Evolutionary conservation across 2,888 invertebrate genomes (phyloP).

Genomic region (Eurois occulta): DNA sequence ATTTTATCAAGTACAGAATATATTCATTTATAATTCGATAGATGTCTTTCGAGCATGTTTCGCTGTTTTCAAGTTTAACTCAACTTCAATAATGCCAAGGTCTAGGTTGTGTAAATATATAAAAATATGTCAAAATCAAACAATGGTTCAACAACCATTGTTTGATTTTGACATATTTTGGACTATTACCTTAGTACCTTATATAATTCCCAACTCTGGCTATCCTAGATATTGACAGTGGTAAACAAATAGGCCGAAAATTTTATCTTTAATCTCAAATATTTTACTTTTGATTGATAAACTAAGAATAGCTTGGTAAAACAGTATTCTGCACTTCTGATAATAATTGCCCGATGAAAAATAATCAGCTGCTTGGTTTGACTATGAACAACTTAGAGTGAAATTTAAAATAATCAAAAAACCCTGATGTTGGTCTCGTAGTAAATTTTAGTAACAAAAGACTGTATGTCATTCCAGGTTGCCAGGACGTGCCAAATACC

Average conservation of each 20-base stretch:
- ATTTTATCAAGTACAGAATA: neutral
- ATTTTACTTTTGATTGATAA: neutral
- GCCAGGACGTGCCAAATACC: constrained; percentile 87
- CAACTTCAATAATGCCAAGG: too few relatives aligned
- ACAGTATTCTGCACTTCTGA: constrained; percentile 12
- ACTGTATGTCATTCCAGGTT: constrained; percentile 79
- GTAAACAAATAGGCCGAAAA: neutral
- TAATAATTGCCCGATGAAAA: neutral
- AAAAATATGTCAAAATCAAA: too few relatives aligned
- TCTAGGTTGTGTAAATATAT: too few relatives aligned
- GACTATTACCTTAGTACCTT: too few relatives aligned
- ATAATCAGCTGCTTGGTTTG: neutral
- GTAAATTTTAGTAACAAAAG: constrained; percentile 11
- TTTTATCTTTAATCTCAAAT: neutral
- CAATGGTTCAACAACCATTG: too few relatives aligned
- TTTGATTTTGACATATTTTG: neutral
- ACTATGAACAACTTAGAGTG: neutral
- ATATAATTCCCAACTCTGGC: neutral
- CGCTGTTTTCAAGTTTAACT: neutral
- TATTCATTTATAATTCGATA: too few relatives aligned
- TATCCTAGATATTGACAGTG: neutral
- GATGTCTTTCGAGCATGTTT: too few relatives aligned
- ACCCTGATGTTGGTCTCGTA: neutral
- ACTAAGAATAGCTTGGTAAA: neutral
- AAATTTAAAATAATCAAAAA: neutral